Evolutionary conservation across 2,797 vertebrate genomes (phyloP).

Genomic region (Nannoperca australis): DNA sequence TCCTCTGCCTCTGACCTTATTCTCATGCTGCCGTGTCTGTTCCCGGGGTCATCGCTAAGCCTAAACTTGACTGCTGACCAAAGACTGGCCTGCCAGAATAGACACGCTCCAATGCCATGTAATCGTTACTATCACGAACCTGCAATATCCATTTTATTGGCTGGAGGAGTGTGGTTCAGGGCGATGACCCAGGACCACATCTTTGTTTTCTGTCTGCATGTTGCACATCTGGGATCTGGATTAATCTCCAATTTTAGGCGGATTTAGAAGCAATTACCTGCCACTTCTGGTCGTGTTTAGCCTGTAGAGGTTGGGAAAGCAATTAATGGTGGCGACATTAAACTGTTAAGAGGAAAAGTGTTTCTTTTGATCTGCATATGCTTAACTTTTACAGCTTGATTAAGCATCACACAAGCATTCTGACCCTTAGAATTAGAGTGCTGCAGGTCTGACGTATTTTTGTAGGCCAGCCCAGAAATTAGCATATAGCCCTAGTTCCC

Average conservation of each 20-base stretch:
- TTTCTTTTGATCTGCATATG: not conserved
- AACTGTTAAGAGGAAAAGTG: constrained; percentile 16
- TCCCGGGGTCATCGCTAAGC: constrained; percentile 60
- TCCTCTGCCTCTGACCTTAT: constrained; percentile 68
- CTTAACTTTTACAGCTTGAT: constrained; percentile 24
- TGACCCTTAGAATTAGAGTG: not conserved
- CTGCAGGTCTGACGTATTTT: too few relatives aligned
- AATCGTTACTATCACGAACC: constrained; percentile 55
- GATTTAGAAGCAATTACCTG: constrained; percentile 68
- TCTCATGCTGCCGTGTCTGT: constrained; percentile 45
- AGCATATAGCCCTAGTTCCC: too few relatives aligned
- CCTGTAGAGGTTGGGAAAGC: constrained; percentile 9
- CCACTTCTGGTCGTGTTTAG: constrained; percentile 35
- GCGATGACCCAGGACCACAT: constrained; percentile 11
- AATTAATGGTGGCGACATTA: constrained; percentile 7
- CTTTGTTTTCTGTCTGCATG: constrained; percentile 41
- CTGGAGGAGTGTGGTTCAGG: constrained; percentile 21
- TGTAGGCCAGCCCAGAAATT: too few relatives aligned
- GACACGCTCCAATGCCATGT: constrained; percentile 44
- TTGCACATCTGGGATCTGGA: constrained; percentile 64
- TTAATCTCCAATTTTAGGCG: constrained; percentile 58
- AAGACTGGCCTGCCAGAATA: constrained; percentile 64
- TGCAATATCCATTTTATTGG: constrained; percentile 57
- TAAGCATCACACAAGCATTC: not conserved
- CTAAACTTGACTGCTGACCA: constrained; percentile 65